Percentiles rank a stretch among this genome's conserved stretches.
Conservation (phyloP, 2,113 vertebrate species). For the Aldabrachelys gigantea region DNA sequence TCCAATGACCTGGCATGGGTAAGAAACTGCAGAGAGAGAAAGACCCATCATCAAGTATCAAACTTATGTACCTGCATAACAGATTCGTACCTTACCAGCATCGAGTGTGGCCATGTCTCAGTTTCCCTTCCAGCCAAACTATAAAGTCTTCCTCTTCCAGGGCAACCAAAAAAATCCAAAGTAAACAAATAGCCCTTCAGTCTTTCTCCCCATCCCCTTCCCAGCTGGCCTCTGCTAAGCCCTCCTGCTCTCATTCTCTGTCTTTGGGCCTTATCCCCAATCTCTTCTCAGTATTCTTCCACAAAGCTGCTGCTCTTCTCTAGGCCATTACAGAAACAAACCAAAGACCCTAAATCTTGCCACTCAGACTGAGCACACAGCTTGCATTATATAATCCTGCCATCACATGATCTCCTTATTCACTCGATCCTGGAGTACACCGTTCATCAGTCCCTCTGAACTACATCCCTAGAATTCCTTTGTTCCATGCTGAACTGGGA, state of each 20-base stretch:
- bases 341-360: not conserved
- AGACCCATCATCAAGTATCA: not conserved
- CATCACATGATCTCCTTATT: not conserved
- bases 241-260: not conserved
- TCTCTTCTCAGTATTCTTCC: not conserved
- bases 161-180: not conserved
- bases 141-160: not conserved
- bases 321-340: not conserved
- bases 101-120: accelerated
- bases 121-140: not conserved
- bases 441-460: not conserved
- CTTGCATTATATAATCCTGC: not conserved
- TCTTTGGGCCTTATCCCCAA: not conserved
- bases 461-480: not conserved
- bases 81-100: not conserved
- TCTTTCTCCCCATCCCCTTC: not conserved
- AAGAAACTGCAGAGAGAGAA: not conserved
- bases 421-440: not conserved
- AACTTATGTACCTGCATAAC: accelerated
- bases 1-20: not conserved
- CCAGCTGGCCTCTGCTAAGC: not conserved
- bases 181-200: not conserved
- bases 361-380: not conserved
- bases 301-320: too few species aligned
- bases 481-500: not conserved